phyloP scores from a whole-genome alignment of 2,113 vertebrate species.

The Mystacornis crossleyi region DNA sequence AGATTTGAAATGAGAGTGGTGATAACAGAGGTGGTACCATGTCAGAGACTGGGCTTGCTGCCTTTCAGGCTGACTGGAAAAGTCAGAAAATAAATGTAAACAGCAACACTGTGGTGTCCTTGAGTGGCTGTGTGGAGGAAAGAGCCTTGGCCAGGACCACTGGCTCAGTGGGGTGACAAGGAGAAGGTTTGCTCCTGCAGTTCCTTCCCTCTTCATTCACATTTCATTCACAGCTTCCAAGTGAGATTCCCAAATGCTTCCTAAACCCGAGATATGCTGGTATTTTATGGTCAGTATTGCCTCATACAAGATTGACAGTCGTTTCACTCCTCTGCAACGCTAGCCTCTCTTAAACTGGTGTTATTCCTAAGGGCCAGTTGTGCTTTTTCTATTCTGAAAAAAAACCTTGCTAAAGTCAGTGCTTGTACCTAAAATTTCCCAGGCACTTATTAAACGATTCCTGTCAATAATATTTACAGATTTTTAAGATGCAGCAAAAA shows the following conservation, averaged over 20 bases:
- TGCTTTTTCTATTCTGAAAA: background rate
- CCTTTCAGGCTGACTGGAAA: background rate
- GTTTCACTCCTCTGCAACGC: background rate
- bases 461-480: slow-evolving; percentile 8
- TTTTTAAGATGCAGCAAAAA: background rate
- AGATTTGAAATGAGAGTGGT: background rate
- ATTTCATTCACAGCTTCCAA: background rate
- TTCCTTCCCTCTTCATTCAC: background rate
- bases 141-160: background rate
- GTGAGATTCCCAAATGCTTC: background rate
- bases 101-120: background rate
- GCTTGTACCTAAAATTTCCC: background rate
- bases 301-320: background rate
- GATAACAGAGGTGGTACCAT: background rate
- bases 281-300: background rate
- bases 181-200: background rate
- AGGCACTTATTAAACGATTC: background rate
- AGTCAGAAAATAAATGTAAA: background rate
- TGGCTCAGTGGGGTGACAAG: background rate
- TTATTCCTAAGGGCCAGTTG: background rate
- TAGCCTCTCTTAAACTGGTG: background rate
- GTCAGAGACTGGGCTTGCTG: background rate
- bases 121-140: background rate
- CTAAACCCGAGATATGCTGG: background rate
- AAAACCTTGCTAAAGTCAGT: background rate